phyloP scores from a whole-genome alignment of 2,797 vertebrate genomes.

The Rhabdomys pumilio region DNA sequence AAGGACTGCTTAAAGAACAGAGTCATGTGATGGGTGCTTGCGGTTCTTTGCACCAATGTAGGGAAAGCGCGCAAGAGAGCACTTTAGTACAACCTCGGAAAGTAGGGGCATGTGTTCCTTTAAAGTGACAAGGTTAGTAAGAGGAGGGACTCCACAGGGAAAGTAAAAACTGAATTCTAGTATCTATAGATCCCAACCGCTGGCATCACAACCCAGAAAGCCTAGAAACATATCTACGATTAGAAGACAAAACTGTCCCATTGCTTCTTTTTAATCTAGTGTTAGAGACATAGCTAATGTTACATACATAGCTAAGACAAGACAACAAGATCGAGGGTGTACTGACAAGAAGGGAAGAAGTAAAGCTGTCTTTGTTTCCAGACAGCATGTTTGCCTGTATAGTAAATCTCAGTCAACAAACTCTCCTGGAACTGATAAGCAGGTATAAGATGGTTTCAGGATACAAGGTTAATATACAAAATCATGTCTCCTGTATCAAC shows the following conservation, averaged over 20 bases:
- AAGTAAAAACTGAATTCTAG: neutral
- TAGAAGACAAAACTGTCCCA: neutral
- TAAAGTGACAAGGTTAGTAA: neutral
- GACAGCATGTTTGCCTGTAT: no score
- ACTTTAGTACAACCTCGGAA: neutral
- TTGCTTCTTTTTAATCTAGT: neutral
- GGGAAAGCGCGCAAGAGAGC: rapidly evolving
- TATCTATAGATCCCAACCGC: neutral
- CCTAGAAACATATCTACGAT: neutral
- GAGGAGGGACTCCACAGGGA: neutral
- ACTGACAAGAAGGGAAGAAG: neutral
- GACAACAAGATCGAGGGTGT: neutral
- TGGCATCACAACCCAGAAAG: neutral
- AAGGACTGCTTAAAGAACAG: rapidly evolving
- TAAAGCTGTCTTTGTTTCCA: neutral
- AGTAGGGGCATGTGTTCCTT: neutral
- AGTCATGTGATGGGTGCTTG: neutral
- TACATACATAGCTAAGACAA: neutral
- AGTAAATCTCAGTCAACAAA: neutral
- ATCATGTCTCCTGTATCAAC: neutral
- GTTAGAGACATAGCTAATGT: neutral
- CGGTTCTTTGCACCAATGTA: rapidly evolving
- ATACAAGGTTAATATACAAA: neutral
- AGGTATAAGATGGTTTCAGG: neutral
- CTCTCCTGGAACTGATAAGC: neutral